Conservation (phyloP, 2,113 vertebrate species). For the Hippoglossus stenolepis region DNA sequence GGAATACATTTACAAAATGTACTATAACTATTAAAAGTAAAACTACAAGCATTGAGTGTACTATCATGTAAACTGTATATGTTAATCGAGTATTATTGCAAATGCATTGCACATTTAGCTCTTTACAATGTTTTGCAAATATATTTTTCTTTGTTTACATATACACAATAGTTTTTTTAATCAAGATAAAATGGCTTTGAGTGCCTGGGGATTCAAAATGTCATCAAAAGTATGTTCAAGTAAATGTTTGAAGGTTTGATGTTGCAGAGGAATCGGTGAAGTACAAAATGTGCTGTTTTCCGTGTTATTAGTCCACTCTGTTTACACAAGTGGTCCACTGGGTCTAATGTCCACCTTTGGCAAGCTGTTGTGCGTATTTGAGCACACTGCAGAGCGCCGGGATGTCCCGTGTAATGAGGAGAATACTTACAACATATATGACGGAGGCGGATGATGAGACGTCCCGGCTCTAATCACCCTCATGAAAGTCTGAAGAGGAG, state of each 20-base stretch:
- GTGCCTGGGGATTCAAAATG: constrained; percentile 40
- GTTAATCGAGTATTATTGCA: too few species aligned
- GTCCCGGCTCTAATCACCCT: constrained; percentile 82
- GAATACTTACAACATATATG: constrained; percentile 40
- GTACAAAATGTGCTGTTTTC: constrained; percentile 60
- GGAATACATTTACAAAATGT: too few species aligned
- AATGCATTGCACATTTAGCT: too few species aligned
- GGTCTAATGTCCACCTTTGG: constrained; percentile 46
- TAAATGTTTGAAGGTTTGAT: constrained; percentile 44
- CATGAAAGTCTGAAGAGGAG: constrained; percentile 85
- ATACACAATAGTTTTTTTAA: constrained; percentile 40
- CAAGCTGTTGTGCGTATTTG: constrained; percentile 29
- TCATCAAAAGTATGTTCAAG: background rate
- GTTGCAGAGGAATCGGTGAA: constrained; percentile 39
- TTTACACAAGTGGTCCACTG: constrained; percentile 43
- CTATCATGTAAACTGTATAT: too few species aligned
- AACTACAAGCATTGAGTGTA: too few species aligned
- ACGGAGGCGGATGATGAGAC: constrained; percentile 71
- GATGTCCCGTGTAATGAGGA: constrained; percentile 57
- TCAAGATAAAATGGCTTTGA: constrained; percentile 65
- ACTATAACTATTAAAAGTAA: too few species aligned
- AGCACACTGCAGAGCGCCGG: constrained; percentile 17
- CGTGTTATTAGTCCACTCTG: constrained; percentile 38
- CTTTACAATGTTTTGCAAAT: too few species aligned
- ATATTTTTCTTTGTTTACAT: too few species aligned